A percentile compares a stretch with the other conserved stretches of the same genome.
These are phyloP conservation scores for Serripes groenlandicus DNA, from an alignment of 2,888 invertebrate genomes.

Conservation along the genomic window DNA sequence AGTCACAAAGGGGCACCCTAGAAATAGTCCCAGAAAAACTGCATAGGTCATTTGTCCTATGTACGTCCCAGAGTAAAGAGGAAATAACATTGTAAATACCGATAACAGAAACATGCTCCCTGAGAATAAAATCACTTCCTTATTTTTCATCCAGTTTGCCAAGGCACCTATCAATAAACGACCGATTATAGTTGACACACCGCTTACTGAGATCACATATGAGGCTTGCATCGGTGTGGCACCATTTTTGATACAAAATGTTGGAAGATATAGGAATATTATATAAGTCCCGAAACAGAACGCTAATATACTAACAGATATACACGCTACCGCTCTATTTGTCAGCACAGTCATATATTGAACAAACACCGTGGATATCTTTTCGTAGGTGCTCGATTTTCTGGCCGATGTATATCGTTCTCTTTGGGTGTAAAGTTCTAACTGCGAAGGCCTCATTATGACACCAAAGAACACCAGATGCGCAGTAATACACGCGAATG, in stretches of 20 bases:
- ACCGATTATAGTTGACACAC: constrained; percentile 41
- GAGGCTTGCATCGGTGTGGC: constrained; percentile 49
- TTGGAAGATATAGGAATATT: constrained; percentile 49
- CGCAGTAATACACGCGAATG: constrained; percentile 38
- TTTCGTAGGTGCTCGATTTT: background rate
- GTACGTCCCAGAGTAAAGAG: constrained; percentile 25
- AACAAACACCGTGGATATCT: background rate
- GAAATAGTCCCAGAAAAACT: constrained; percentile 32
- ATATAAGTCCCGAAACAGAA: constrained; percentile 48
- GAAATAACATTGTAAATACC: constrained; percentile 29
- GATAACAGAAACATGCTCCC: constrained; percentile 36
- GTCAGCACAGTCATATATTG: constrained; percentile 36
- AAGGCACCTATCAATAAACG: constrained; percentile 41
- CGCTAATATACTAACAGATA: constrained; percentile 41
- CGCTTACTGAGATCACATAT: constrained; percentile 42
- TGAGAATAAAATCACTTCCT: constrained; percentile 38
- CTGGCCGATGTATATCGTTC: background rate
- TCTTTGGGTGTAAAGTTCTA: constrained; percentile 35
- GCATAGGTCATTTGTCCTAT: constrained; percentile 48
- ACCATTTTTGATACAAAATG: constrained; percentile 40
- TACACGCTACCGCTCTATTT: constrained; percentile 23
- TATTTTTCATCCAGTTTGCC: constrained; percentile 20
- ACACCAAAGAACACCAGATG: constrained; percentile 48
- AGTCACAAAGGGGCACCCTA: constrained; percentile 44
- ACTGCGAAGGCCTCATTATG: constrained; percentile 32